Percentiles rank a stretch among this genome's conserved stretches.
phyloP scores from a whole-genome alignment of 2,113 vertebrate species.

The Bothrops jararaca region DNA sequence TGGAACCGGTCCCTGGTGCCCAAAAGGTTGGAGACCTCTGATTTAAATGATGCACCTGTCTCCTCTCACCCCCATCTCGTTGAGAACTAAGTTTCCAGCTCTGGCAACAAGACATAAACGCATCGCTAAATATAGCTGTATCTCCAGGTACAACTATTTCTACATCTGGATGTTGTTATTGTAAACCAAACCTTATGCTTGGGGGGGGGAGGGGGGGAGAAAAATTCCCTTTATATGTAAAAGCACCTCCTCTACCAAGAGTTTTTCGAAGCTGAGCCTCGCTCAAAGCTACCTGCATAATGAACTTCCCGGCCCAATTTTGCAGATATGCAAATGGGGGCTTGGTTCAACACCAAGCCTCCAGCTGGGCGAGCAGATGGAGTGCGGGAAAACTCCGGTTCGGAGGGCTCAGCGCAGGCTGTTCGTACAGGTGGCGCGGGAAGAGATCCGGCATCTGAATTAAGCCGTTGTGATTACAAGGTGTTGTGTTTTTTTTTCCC shows the following conservation, averaged over 20 bases:
- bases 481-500: accelerated
- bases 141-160: neutral
- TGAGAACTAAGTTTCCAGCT: neutral
- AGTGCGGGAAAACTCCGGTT: neutral
- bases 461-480: neutral
- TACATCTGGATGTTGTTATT: neutral
- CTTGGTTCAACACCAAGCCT: neutral
- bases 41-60: neutral
- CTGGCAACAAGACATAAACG: neutral
- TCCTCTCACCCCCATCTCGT: neutral
- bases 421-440: neutral
- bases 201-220: neutral
- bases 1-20: no score
- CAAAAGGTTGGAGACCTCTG: no score
- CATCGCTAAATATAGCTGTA: neutral
- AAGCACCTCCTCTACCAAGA: neutral
- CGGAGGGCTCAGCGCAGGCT: neutral
- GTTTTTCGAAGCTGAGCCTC: neutral
- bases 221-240: neutral
- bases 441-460: neutral
- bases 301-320: neutral
- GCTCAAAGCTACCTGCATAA: neutral
- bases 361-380: neutral
- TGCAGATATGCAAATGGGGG: neutral
- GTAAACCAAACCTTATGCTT: neutral